Conservation (phyloP, 92 coral and sea anemone genomes). For the Phymanthus crucifer region DNA sequence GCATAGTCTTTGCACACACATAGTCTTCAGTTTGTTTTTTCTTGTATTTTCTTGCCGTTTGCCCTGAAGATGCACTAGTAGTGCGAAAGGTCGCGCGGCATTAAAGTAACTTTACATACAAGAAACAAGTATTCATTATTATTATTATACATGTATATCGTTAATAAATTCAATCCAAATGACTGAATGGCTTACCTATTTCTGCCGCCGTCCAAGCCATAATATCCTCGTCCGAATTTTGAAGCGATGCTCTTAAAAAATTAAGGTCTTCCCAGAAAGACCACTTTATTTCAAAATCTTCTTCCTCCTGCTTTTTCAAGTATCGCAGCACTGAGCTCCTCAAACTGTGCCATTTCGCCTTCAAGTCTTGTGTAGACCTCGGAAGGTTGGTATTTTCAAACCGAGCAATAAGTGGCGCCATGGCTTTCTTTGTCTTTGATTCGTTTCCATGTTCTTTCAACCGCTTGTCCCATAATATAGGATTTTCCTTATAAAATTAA, state of each 20-base stretch:
- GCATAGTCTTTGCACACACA: too few relatives aligned
- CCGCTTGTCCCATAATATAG: slow-evolving; percentile 39
- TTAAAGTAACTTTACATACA: too few relatives aligned
- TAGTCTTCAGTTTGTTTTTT: too few relatives aligned
- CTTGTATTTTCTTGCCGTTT: too few relatives aligned
- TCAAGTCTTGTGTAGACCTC: slow-evolving; percentile 26
- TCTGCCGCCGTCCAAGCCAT: slow-evolving; percentile 32
- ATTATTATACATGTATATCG: slow-evolving; percentile 32
- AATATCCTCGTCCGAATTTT: slow-evolving; percentile 13
- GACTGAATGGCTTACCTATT: slow-evolving; percentile 26
- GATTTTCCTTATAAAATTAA: slow-evolving; percentile 25
- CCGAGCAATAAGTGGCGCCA: slow-evolving; percentile 43
- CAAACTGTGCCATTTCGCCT: slow-evolving; percentile 40
- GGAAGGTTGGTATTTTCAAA: slow-evolving; percentile 35
- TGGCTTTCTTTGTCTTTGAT: slow-evolving; percentile 24
- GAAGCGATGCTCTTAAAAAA: slow-evolving; percentile 17
- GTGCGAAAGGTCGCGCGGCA: too few relatives aligned
- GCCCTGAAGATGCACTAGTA: too few relatives aligned
- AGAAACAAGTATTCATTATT: too few relatives aligned
- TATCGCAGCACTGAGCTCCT: slow-evolving; percentile 44
- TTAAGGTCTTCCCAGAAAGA: slow-evolving; percentile 41
- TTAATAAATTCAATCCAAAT: slow-evolving; percentile 11
- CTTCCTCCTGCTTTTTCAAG: slow-evolving; percentile 36
- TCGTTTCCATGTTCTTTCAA: slow-evolving; percentile 32
- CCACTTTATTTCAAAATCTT: slow-evolving; percentile 38